phyloP scores from a whole-genome alignment of 2,888 invertebrate species.

The Dichetophora obliterata region DNA sequence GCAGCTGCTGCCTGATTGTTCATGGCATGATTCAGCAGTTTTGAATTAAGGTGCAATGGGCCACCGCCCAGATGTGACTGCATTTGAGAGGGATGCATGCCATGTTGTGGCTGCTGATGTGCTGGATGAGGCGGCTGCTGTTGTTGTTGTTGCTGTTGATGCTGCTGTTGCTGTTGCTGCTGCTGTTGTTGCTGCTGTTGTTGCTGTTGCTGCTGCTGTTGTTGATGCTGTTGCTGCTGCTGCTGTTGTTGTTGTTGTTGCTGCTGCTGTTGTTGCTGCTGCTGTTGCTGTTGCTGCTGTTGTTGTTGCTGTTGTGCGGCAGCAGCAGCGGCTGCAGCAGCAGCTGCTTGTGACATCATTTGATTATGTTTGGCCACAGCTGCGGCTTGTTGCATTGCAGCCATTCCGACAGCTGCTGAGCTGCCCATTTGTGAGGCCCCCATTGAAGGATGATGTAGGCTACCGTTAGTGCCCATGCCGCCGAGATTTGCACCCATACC shows the following conservation, averaged over 20 bases:
- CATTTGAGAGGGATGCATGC: slow-evolving; percentile 73
- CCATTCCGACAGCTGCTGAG: slow-evolving; percentile 65
- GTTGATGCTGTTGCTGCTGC: slow-evolving; percentile 72
- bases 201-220: slow-evolving; percentile 55
- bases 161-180: slow-evolving; percentile 64
- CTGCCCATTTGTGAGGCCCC: slow-evolving; percentile 55
- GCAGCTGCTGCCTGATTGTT: slow-evolving; percentile 64
- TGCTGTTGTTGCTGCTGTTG: slow-evolving; percentile 72
- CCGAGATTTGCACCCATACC: slow-evolving; percentile 70
- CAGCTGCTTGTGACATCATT: slow-evolving; percentile 66
- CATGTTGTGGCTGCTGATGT: slow-evolving; percentile 71
- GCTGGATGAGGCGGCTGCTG: slow-evolving; percentile 68
- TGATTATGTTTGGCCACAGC: slow-evolving; percentile 67
- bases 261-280: slow-evolving; percentile 70
- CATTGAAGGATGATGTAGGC: slow-evolving; percentile 65
- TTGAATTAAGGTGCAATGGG: slow-evolving; percentile 63
- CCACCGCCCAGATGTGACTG: slow-evolving; percentile 61
- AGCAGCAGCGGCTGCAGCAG: slow-evolving; percentile 62
- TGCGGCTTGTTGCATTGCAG: slow-evolving; percentile 66
- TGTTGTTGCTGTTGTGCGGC: slow-evolving; percentile 66
- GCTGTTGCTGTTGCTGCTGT: slow-evolving; percentile 72
- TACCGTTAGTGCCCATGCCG: slow-evolving; percentile 65
- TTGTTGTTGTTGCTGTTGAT: slow-evolving; percentile 72
- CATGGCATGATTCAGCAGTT: slow-evolving; percentile 67
- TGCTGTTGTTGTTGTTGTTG: slow-evolving; percentile 71